A percentile compares a stretch with the other conserved stretches of the same genome.
Evolutionary conservation across 2,113 vertebrate genomes (phyloP).

Genomic region (Silurus asotus): DNA sequence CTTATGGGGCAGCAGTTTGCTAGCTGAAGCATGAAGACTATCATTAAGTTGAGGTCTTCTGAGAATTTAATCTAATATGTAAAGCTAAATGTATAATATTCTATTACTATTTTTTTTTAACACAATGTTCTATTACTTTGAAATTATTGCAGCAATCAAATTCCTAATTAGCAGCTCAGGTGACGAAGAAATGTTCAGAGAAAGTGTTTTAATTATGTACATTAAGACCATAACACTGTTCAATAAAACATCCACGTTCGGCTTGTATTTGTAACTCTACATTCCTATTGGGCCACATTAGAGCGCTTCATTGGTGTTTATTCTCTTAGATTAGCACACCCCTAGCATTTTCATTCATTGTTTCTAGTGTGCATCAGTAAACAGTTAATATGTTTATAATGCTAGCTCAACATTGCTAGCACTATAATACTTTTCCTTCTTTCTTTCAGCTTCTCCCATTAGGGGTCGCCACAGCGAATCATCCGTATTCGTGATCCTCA

Average conservation of each 20-base stretch:
- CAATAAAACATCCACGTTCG: background rate
- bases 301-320: background rate
- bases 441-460: no score
- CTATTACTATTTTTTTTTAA: background rate
- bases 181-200: background rate
- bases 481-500: no score
- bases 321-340: background rate
- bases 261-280: no score
- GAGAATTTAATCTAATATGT: background rate
- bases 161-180: background rate
- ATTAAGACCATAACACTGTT: background rate
- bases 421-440: background rate
- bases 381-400: no score
- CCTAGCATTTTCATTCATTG: background rate
- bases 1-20: background rate
- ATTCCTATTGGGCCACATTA: background rate
- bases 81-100: background rate
- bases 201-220: background rate
- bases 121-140: background rate
- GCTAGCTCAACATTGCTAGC: no score
- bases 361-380: no score
- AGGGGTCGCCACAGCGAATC: no score
- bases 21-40: constrained; percentile 12
- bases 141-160: background rate
- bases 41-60: constrained; percentile 5